Evolutionary conservation across 2,888 invertebrate species (phyloP).

Genomic region (Frankliniella intonsa): DNA sequence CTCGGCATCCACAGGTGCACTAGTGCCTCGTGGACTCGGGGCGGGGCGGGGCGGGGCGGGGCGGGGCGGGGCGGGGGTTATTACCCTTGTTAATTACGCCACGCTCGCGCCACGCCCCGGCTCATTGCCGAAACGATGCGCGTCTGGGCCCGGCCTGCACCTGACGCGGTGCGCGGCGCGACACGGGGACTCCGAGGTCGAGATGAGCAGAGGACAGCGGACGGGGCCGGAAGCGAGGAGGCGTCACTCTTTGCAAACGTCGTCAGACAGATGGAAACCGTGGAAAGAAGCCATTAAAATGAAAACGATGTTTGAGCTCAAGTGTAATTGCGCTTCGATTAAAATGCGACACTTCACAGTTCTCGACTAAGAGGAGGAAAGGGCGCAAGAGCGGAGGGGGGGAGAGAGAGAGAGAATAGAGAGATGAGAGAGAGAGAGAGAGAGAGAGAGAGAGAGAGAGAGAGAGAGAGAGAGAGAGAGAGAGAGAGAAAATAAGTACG

Average conservation of each 20-base stretch:
- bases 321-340: neutral
- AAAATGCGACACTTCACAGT: conserved; percentile 1
- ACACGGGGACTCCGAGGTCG: neutral
- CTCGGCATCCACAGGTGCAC: no score
- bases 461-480: neutral
- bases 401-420: neutral
- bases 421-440: neutral
- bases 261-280: neutral
- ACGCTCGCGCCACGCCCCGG: neutral
- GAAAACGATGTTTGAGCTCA: neutral
- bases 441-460: neutral
- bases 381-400: neutral
- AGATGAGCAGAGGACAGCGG: neutral
- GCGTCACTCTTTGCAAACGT: neutral
- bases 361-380: neutral
- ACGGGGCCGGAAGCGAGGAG: neutral
- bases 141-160: neutral
- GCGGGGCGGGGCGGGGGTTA: neutral
- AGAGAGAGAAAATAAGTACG: neutral
- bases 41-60: neutral
- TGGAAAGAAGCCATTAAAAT: neutral
- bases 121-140: neutral
- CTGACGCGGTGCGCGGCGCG: neutral
- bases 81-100: conserved; percentile 2
- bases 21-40: no score